Base-by-base conservation (phyloP, 2,113 vertebrate genomes). In the Coreoperca whiteheadi region DNA sequence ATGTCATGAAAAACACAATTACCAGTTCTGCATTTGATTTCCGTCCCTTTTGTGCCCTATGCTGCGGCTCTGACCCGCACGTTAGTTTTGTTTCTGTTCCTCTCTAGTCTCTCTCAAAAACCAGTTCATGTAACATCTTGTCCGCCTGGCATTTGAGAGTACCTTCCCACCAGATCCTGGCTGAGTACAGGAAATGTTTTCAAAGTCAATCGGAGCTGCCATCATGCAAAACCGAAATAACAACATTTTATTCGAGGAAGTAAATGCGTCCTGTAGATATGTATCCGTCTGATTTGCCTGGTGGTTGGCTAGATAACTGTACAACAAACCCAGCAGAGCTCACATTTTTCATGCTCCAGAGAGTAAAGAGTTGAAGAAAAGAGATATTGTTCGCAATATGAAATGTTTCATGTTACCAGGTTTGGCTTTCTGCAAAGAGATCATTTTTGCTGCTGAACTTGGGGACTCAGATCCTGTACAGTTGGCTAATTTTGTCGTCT, bases 181-280 rank as follows among this genome's bases (percentile, higher is more conserved):
- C 28, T 6, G 41, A 37, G 6, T 41, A 51, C 20, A 51, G 63
- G 56, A 61, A 60, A 84, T n/a, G 6, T 18, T 69, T n/a, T 51
- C 20, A 39, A 46, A 48, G 28, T 32, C 30, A 46, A 46, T 39
- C 37, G 54, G 6, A 23, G 21, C 51, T 25, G 25, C 48, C 25
- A 0, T 77, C 18, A 56, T 81, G 67, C 76, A 65, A 61, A 68
- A 64, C 51, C 39, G 50, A 79, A 79, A 78, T 48, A 20, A 74
- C 21, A 61, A 70, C 14, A 46, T 54, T 59, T 56, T n/a, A 46
- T 70, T 66, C 32, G 46, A 54, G 41, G 64, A 51, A 61, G 34
- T 51, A 0, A 2, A 18, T 15, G 23, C 2, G 32, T 56, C 46
- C 51, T 16, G 10, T 2, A 20, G 66, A 51, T 46, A 21, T 50